Base-by-base conservation (phyloP, 2,797 vertebrate genomes). In the Spondyliosoma cantharus region DNA sequence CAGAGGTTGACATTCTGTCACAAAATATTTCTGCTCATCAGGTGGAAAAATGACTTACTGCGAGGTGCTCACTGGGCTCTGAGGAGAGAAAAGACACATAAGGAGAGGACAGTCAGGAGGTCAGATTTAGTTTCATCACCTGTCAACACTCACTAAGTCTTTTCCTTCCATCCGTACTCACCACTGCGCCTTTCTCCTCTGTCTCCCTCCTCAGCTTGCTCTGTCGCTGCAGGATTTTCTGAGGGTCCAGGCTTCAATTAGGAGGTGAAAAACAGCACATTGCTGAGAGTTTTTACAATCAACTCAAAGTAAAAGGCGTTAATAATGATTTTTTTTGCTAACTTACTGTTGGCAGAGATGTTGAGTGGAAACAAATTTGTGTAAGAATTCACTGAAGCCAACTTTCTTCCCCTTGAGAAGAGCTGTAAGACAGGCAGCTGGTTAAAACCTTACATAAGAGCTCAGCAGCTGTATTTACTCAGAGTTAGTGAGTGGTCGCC, bases 321-420 rank as follows among this genome's bases (percentile, higher is more conserved):
- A n/a, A 43, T 13, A n/a, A 22, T 37, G 3, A 4, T 6, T 7
- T 24, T 9, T 22, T 57, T 54, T 25, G 3, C 5, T 32, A 45
- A 92, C 95, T 94, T 84, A 95, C 95, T 91, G 82, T 60, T 90
- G 85, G 78, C 89, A 93, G 57, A 92, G 80, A 5, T 93, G 86
- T 46, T 93, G 91, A 65, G 76, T 91, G 70, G 93, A 91, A 32
- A 90, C 89, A 63, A 90, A 59, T 83, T 93, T 96, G 57, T 93
- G 92, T 50, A 95, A 79, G 68, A 95, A 90, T 75, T 94, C 89
- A 69, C 85, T 89, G 73, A 95, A 91, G 71, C 87, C 85, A 52
- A 71, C 81, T 91, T 92, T 96, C 80, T 91, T 95, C n/a, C 90
- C 94, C 65, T 95, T 96, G 70, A 96, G 93, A 79, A 95, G 87